Evolutionary conservation across 2,797 vertebrate species (phyloP).

Genomic region (Acanthopagrus latus): DNA sequence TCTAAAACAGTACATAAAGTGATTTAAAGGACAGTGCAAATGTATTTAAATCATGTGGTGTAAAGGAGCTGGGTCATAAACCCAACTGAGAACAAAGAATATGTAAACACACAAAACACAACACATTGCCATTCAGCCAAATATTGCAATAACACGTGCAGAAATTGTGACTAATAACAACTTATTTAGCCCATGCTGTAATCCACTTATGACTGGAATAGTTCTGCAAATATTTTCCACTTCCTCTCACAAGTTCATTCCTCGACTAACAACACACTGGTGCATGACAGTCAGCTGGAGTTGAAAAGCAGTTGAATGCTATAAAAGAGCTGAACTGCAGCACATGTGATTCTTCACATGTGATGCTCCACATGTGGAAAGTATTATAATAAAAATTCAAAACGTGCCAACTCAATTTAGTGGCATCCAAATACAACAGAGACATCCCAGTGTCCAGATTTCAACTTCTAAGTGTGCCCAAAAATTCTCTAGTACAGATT

Average conservation of each 20-base stretch:
- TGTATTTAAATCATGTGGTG: conserved; percentile 40
- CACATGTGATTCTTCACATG: neutral
- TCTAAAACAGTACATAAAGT: conserved; percentile 36
- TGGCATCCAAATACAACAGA: neutral
- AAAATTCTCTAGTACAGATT: neutral
- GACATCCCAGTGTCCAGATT: neutral
- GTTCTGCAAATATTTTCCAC: conserved; percentile 58
- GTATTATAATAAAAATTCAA: neutral
- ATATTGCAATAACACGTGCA: conserved; percentile 37
- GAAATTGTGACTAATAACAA: conserved; percentile 46
- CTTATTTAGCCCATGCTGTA: conserved; percentile 44
- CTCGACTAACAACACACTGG: conserved; percentile 21
- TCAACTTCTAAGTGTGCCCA: neutral
- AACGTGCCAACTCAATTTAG: neutral
- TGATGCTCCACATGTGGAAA: neutral
- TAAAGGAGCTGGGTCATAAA: conserved; percentile 36
- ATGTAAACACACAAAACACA: conserved; percentile 14
- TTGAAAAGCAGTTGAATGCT: neutral
- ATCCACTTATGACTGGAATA: conserved; percentile 58
- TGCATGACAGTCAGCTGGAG: conserved; percentile 30
- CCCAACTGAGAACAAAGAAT: conserved; percentile 48
- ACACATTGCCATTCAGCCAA: conserved; percentile 14
- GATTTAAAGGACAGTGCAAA: conserved; percentile 31
- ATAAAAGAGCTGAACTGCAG: conserved; percentile 6
- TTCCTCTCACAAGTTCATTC: conserved; percentile 57